These are phyloP conservation scores for Scalopus aquaticus DNA, from an alignment of 2,113 vertebrate species.

Conservation along the genomic window DNA sequence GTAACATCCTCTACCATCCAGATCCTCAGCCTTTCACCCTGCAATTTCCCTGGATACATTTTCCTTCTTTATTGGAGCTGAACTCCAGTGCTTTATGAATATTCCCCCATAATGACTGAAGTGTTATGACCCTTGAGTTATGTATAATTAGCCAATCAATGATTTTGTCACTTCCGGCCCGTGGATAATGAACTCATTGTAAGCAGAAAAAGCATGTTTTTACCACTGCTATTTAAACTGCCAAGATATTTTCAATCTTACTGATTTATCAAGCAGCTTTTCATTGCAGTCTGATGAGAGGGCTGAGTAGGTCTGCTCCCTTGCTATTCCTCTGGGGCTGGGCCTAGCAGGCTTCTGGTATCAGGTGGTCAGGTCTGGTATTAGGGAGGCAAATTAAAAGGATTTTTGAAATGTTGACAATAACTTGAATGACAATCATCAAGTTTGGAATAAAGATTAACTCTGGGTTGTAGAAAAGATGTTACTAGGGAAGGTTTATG, in stretches of 20 bases:
- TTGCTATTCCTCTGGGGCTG: neutral
- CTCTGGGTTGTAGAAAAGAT: neutral
- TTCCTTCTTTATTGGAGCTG: slow-evolving; percentile 41
- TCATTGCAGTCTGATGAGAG: slow-evolving; percentile 62
- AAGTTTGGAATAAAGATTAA: slow-evolving; percentile 40
- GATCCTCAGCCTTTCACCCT: slow-evolving; percentile 62
- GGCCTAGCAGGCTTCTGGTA: neutral
- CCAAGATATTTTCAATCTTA: slow-evolving; percentile 73
- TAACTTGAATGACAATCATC: slow-evolving; percentile 34
- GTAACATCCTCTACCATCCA: slow-evolving; percentile 46
- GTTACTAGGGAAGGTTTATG: neutral
- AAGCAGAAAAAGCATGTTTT: slow-evolving; percentile 63
- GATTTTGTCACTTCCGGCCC: slow-evolving; percentile 70
- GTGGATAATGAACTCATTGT: slow-evolving; percentile 73
- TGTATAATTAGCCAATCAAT: slow-evolving; percentile 74
- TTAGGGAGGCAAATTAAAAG: neutral
- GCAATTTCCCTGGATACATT: slow-evolving; percentile 55
- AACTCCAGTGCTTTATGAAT: slow-evolving; percentile 67
- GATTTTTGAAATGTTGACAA: slow-evolving; percentile 35
- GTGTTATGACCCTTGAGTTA: slow-evolving; percentile 66
- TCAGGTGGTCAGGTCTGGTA: slow-evolving; percentile 48
- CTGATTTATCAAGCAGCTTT: slow-evolving; percentile 71
- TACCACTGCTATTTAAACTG: slow-evolving; percentile 60
- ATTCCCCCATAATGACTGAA: slow-evolving; percentile 69
- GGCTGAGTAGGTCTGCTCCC: slow-evolving; percentile 20